These are phyloP conservation scores for Sebastes nivosus DNA, from an alignment of 2,797 vertebrate genomes.

Conservation along the genomic window DNA sequence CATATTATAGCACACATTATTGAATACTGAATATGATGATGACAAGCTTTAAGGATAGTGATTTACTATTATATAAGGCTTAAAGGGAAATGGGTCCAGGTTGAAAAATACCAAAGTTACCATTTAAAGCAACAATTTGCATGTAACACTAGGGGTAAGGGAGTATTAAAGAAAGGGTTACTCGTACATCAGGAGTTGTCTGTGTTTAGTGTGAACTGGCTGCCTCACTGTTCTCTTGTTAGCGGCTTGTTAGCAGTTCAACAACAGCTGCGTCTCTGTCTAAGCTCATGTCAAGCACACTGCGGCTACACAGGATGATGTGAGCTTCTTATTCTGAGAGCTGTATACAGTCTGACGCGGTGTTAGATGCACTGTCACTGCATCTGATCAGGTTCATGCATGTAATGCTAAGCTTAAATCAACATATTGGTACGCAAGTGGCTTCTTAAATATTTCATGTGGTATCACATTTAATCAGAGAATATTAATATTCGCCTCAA, in stretches of 20 bases:
- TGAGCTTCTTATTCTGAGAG: constrained; percentile 9
- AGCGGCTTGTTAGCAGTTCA: constrained; percentile 20
- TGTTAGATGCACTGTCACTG: not conserved
- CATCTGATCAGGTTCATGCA: not conserved
- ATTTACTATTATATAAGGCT: not conserved
- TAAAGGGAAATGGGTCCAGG: too few species aligned
- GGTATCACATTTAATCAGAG: not conserved
- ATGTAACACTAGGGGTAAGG: not conserved
- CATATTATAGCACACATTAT: not conserved
- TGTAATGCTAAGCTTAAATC: not conserved
- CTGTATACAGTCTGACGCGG: not conserved
- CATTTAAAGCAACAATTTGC: not conserved
- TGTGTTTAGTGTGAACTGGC: constrained; percentile 10
- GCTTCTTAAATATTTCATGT: not conserved
- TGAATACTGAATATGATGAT: not conserved
- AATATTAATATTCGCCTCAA: not conserved
- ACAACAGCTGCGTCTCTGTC: constrained; percentile 37
- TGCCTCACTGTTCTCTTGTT: constrained; percentile 24
- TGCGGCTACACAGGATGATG: constrained; percentile 1
- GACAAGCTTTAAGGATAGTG: not conserved
- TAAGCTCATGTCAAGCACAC: not conserved
- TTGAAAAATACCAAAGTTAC: too few species aligned
- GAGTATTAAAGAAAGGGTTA: not conserved
- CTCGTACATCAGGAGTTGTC: constrained; percentile 4
- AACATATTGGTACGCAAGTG: not conserved